Base-by-base conservation (phyloP, 2,797 vertebrate species). In the Channa striata region DNA sequence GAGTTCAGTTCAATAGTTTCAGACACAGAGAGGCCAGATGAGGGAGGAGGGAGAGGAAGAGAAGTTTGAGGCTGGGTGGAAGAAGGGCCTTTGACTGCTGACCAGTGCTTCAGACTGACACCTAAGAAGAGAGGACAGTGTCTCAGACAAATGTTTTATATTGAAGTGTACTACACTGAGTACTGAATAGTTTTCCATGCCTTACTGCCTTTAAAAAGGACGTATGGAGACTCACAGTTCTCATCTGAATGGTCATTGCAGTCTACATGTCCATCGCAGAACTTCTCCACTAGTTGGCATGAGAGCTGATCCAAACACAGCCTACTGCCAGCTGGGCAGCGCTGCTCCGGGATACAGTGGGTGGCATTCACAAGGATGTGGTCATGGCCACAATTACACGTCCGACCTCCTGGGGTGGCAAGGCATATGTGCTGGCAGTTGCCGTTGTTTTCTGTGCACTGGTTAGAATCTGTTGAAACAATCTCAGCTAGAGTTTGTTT, bases 401-500 rank as follows among this genome's bases (percentile, higher is more conserved):
- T 95, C 62, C 81, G 90, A 11, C 96, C 95, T 5, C 73, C 49
- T 0, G 95, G 95, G 19, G 92, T 93, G 12, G 96, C 91, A 4
- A 99, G 90, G 81, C 97, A 99, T 30, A 99, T 86, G 56, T 97
- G 96, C 61, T 91, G 89, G 49, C 97, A 97, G 52, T 94, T 91
- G 3, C 96, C 97, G 0, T 97, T 96, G 68, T 82, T 91, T 77
- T 86, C 83, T 0, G 91, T 73, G 39, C 97, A 99, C 39, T 68
- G 65, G 4, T 95, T 96, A 12, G 88, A 93, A 43, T 95, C 97
- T 98, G 78, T 2, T 16, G 6, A 53, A n/a, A 0, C 8, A 46
- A 20, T 16, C 39, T 47, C 12, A 33, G 12, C 7, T 39, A 20
- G 19, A 17, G 25, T 34, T 21, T 16, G 8, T 34, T 37, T 39